phyloP scores from a whole-genome alignment of 1,140 invertebrate genomes.

The Temnothorax nylanderi region DNA sequence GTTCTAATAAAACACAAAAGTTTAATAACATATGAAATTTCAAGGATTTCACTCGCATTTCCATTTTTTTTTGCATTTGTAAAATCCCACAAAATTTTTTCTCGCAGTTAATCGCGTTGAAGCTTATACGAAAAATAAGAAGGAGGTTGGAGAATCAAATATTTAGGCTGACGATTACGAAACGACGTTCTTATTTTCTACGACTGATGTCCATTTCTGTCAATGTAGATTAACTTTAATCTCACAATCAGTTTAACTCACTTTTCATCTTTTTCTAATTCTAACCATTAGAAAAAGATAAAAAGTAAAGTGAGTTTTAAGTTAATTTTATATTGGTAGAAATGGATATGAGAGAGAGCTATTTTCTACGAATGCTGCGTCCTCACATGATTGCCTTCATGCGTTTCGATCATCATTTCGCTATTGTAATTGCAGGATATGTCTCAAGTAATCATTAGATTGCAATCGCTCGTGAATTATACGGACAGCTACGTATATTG shows the following conservation, averaged over 20 bases:
- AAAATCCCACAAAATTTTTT: background rate
- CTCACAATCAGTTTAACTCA: no score
- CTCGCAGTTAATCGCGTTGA: background rate
- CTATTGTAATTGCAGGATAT: conserved; percentile 44
- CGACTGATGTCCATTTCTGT: background rate
- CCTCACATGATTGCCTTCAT: conserved; percentile 56
- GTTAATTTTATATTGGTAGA: no score
- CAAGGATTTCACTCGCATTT: background rate
- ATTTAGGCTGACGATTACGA: background rate
- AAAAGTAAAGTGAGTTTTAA: no score
- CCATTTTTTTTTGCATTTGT: background rate
- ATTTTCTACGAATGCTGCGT: conserved; percentile 49
- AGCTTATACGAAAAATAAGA: background rate
- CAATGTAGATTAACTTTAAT: no score
- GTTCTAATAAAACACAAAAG: background rate
- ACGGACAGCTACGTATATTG: background rate
- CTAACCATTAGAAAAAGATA: no score
- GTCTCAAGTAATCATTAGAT: background rate
- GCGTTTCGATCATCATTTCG: conserved; percentile 39
- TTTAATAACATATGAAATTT: background rate
- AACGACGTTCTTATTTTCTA: background rate
- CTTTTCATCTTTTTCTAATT: no score
- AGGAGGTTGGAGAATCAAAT: background rate
- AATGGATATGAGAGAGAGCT: background rate
- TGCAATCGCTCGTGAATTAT: background rate